A percentile compares a stretch with the other conserved stretches of the same genome.
phyloP scores from a whole-genome alignment of 1,140 invertebrate species.

The Danaus melanippus region DNA sequence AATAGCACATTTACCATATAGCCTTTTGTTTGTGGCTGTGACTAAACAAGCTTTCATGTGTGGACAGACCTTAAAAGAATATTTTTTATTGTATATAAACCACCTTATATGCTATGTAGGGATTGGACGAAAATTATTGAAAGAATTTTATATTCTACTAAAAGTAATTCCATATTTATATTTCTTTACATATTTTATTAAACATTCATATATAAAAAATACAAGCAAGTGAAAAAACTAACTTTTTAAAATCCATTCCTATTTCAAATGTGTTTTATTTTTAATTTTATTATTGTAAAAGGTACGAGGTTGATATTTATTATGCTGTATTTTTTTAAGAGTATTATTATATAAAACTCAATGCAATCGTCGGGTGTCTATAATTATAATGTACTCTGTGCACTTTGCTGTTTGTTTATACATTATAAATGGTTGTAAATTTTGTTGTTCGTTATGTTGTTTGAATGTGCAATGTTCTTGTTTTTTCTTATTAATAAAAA shows the following conservation, averaged over 20 bases:
- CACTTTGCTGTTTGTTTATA: conserved; percentile 35
- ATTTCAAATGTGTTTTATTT: too few relatives aligned
- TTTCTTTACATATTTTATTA: too few relatives aligned
- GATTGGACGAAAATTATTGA: too few relatives aligned
- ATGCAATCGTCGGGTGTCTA: conserved; percentile 6
- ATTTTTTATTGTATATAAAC: conserved; percentile 3
- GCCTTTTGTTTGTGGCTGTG: conserved; percentile 4
- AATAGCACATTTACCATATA: conserved; percentile 2
- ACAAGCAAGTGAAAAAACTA: too few relatives aligned
- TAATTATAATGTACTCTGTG: conserved; percentile 36
- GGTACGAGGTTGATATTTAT: conserved; percentile 29
- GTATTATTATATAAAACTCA: not conserved
- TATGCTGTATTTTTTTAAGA: conserved; percentile 23
- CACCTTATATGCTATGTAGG: too few relatives aligned
- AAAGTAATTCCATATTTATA: too few relatives aligned
- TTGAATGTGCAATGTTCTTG: conserved; percentile 22
- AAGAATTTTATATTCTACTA: too few relatives aligned
- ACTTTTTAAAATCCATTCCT: too few relatives aligned
- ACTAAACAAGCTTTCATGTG: conserved; percentile 6
- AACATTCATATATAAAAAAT: too few relatives aligned
- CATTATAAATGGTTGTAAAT: conserved; percentile 22
- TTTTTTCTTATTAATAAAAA: too few relatives aligned
- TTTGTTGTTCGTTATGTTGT: conserved; percentile 26
- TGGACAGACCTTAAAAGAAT: conserved; percentile 2
- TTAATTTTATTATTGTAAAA: too few relatives aligned